These are phyloP conservation scores for Azemiops feae DNA, from an alignment of 2,113 vertebrate genomes.

Conservation along the genomic window DNA sequence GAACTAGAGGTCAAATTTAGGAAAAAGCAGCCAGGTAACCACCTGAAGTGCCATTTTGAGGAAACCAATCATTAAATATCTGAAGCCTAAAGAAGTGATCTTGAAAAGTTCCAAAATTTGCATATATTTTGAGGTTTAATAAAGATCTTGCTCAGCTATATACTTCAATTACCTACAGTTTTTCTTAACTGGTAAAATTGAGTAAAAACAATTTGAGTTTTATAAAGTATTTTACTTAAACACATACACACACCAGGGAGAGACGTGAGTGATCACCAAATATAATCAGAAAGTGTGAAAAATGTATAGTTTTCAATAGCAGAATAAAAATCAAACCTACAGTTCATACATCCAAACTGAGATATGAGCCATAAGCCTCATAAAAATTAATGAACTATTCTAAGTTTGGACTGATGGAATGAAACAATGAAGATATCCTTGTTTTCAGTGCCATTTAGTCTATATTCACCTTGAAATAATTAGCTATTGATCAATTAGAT, in stretches of 20 bases:
- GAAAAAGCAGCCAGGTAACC: not conserved
- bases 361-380: not conserved
- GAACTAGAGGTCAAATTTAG: not conserved
- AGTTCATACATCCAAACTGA: not conserved
- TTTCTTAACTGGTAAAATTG: not conserved
- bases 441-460: not conserved
- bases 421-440: not conserved
- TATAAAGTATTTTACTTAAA: not conserved
- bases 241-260: not conserved
- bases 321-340: not conserved
- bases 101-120: not conserved
- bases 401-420: not conserved
- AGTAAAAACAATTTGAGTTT: not conserved
- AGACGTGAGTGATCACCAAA: not conserved
- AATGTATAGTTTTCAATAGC: not conserved
- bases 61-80: not conserved
- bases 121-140: not conserved
- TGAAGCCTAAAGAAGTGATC: not conserved
- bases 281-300: not conserved
- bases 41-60: not conserved
- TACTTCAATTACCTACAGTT: not conserved
- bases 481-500: not conserved
- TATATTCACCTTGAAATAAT: not conserved
- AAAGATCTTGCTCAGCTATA: not conserved
- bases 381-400: not conserved